A percentile compares a stretch with the other conserved stretches of the same genome.
phyloP scores from a whole-genome alignment of 2,113 vertebrate genomes.

The Ahaetulla prasina region DNA sequence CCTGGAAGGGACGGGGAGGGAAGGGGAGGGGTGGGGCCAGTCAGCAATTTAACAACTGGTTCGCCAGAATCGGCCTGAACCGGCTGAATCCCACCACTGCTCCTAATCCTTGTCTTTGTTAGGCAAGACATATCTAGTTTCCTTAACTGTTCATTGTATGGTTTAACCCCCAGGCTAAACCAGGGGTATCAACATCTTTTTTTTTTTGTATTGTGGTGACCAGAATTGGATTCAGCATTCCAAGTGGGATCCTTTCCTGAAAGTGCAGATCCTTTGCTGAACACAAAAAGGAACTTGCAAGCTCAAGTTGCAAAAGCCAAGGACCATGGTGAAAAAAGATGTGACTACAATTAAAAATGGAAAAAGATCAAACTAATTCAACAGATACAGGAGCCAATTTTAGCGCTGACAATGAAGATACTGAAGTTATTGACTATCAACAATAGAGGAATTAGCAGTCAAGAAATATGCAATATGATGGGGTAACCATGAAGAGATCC shows the following conservation, averaged over 20 bases:
- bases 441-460: background rate
- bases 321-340: background rate
- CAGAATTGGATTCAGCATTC: background rate
- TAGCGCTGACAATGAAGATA: background rate
- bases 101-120: background rate
- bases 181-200: background rate
- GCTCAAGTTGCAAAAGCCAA: background rate
- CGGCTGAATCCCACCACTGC: too few relatives aligned
- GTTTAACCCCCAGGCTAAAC: background rate
- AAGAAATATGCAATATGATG: background rate
- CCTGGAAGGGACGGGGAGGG: too few relatives aligned
- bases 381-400: background rate
- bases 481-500: background rate
- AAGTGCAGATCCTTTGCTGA: background rate
- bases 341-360: background rate
- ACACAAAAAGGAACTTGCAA: background rate
- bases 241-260: background rate
- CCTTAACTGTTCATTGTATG: background rate
- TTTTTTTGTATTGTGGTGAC: background rate
- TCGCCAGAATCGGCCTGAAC: too few relatives aligned
- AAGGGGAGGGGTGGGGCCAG: too few relatives aligned
- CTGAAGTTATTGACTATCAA: background rate
- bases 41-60: too few relatives aligned
- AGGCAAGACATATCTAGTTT: background rate
- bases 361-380: background rate